Percentiles rank a stretch among this genome's conserved stretches.
Evolutionary conservation across 2,797 vertebrate genomes (phyloP).

Genomic region (Ceryle rudis): DNA sequence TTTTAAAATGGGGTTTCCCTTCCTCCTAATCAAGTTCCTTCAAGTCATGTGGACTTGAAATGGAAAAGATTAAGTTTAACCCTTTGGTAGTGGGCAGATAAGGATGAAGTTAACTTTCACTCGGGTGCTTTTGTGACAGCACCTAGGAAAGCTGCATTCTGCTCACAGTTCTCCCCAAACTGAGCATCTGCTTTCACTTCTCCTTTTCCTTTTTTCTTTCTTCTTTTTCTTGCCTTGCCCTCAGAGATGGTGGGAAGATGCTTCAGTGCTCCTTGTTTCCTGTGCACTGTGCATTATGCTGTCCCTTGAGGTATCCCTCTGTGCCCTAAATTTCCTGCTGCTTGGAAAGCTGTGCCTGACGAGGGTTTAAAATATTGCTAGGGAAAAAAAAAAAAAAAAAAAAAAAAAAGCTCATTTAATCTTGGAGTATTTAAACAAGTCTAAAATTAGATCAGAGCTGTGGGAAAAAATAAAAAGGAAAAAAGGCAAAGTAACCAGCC

Average conservation of each 20-base stretch:
- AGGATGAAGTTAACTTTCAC: not conserved
- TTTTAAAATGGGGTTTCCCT: constrained; percentile 1
- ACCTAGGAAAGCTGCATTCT: not conserved
- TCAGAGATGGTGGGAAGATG: not conserved
- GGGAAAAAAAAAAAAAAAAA: not conserved
- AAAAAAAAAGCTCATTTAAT: not conserved
- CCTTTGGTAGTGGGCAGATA: not conserved
- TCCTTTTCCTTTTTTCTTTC: not conserved
- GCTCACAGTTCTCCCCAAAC: not conserved
- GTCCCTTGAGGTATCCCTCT: not conserved
- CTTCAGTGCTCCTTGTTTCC: not conserved
- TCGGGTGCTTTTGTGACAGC: not conserved
- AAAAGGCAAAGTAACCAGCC: constrained; percentile 32
- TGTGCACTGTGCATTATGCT: not conserved
- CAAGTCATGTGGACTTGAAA: not conserved
- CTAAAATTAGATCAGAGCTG: constrained; percentile 27
- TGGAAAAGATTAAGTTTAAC: constrained; percentile 33
- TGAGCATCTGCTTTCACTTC: not conserved
- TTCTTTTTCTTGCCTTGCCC: not conserved
- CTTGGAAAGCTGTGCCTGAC: not conserved
- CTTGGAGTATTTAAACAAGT: constrained; percentile 41
- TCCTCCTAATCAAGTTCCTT: constrained; percentile 4
- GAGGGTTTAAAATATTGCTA: constrained; percentile 14
- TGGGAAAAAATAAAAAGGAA: not conserved
- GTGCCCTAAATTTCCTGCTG: not conserved